Percentiles rank a stretch among this genome's conserved stretches.
phyloP scores from a whole-genome alignment of 1,140 invertebrate genomes.

The Bradynema listronoti region DNA sequence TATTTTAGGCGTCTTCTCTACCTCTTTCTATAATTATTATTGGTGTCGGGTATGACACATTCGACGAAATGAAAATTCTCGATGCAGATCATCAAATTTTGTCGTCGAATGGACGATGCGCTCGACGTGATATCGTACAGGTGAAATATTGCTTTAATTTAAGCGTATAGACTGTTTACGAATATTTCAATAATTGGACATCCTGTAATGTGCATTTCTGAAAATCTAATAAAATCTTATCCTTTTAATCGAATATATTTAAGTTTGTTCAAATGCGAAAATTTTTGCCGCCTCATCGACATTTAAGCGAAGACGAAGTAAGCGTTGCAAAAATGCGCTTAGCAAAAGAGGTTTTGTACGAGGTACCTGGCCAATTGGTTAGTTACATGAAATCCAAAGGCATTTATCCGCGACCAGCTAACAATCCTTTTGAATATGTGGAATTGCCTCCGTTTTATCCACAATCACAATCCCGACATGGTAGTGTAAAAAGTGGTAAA shows the following conservation, averaged over 20 bases:
- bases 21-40: conserved; percentile 50
- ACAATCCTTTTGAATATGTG: conserved; percentile 27
- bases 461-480: neutral
- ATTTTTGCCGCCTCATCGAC: conserved; percentile 44
- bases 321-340: conserved; percentile 35
- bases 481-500: neutral
- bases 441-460: neutral
- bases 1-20: conserved; percentile 36
- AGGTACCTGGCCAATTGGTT: conserved; percentile 45
- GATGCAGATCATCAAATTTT: conserved; percentile 39
- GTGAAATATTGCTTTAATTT: conserved; percentile 13
- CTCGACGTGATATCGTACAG: conserved; percentile 43
- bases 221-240: too few relatives aligned
- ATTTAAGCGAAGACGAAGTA: conserved; percentile 37
- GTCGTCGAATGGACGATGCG: conserved; percentile 38
- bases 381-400: conserved; percentile 48
- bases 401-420: conserved; percentile 33
- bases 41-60: conserved; percentile 49
- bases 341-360: conserved; percentile 49
- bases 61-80: conserved; percentile 48
- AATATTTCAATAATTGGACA: too few relatives aligned
- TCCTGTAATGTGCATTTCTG: too few relatives aligned
- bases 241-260: too few relatives aligned
- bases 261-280: conserved; percentile 53
- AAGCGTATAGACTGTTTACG: too few relatives aligned